Base-by-base conservation (phyloP, 2,888 invertebrate species). In the Melipona bicolor region DNA sequence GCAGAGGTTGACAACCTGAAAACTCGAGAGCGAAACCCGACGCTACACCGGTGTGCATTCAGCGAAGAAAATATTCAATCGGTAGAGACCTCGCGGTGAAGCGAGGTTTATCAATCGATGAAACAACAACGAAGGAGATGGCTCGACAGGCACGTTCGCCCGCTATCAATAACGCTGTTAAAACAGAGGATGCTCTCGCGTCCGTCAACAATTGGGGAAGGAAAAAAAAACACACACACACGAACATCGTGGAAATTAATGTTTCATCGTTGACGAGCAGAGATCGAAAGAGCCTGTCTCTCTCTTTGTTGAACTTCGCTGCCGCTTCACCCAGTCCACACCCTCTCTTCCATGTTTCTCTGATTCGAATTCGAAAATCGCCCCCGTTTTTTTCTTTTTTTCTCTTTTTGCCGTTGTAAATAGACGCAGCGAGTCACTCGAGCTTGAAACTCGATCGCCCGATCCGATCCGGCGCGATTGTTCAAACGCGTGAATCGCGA, bases 161-260 rank as follows among this genome's bases (percentile, higher is more conserved):
- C 71, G 70, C 62, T 77, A 71, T 71, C 62, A 75, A 77, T 77
- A 83, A 83, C 83, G 61, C 62, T 83, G 83, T 83, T 83, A 83
- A 83, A 83, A 83, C 83, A 83, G 21, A 13, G n/a, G 36, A 43
- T 49, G 43, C 43, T 43, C 24, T n/a, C 27, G 43, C 54, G 27
- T 64, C 65, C 61, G 27, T 56, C 71, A 77, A 77, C 83, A 71
- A 72, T 54, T 24, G 71, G 61, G 71, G 76, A 83, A 83, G 0
- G 17, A 15, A 15, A 50, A 15, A 50, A 15, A 50, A 50, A 36
- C 9, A 43, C 36, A 82, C 75, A 81, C 70, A 74, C 74, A 83
- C 72, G 71, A 67, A 67, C 68, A 56, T 19, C 65, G 54, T 71
- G 50, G 83, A 83, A 83, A 83, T 83, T 83, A 83, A 83, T 72